phyloP scores from a whole-genome alignment of 1,140 invertebrate genomes.

The Hypsibius dujardini region DNA sequence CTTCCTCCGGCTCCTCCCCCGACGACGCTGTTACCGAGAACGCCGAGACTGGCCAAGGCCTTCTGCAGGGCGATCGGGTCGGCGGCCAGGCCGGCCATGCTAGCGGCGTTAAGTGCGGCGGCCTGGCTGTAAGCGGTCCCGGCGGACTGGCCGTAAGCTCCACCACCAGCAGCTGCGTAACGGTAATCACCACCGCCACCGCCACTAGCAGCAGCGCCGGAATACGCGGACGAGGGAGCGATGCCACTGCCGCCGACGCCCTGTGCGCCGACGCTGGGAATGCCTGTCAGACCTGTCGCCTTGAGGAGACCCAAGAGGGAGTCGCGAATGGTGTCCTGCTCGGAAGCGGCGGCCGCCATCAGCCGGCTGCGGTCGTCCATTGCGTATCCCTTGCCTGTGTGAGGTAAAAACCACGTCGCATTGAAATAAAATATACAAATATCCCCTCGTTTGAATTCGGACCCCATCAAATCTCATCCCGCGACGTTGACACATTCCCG shows the following conservation, averaged over 20 bases:
- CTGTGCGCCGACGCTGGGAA: neutral
- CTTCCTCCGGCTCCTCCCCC: no score
- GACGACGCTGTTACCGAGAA: no score
- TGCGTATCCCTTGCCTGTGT: neutral
- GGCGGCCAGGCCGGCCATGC: neutral
- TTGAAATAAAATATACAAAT: no score
- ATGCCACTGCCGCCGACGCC: no score
- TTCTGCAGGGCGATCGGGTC: neutral
- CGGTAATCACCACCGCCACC: neutral
- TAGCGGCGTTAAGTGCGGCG: neutral
- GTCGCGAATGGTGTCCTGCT: neutral
- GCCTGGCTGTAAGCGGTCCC: neutral
- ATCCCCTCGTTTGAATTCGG: no score
- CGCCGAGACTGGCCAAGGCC: neutral
- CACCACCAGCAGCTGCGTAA: neutral
- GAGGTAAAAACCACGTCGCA: neutral
- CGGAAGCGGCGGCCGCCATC: neutral
- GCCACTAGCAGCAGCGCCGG: neutral
- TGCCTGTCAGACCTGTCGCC: neutral
- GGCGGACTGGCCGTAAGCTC: neutral
- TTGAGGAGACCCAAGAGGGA: slow-evolving; percentile 7
- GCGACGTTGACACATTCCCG: neutral
- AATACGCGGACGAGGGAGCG: no score
- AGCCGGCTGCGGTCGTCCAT: neutral
- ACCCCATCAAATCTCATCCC: no score